phyloP scores from a whole-genome alignment of 2,888 invertebrate species.

The Rhopalosiphum nymphaeae region DNA sequence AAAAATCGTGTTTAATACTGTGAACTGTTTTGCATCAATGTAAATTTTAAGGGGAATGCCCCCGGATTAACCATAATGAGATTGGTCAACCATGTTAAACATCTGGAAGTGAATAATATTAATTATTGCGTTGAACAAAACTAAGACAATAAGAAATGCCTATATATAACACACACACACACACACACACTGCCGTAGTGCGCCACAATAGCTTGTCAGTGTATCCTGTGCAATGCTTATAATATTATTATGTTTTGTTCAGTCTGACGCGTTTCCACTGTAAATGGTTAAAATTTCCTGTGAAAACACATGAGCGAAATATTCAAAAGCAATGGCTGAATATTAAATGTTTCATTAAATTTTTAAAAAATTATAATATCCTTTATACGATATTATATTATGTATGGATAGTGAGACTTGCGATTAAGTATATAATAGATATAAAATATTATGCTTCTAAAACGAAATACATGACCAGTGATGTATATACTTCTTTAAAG shows the following conservation, averaged over 20 bases:
- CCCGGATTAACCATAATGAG: slow-evolving; percentile 32
- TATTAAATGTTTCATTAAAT: neutral
- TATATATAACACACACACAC: neutral
- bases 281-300: neutral
- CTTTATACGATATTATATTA: too few relatives aligned
- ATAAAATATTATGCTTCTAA: too few relatives aligned
- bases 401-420: too few relatives aligned
- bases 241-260: neutral
- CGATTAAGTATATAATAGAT: neutral
- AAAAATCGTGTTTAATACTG: slow-evolving; percentile 44
- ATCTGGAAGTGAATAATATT: slow-evolving; percentile 42
- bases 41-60: slow-evolving; percentile 53
- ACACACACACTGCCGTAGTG: neutral
- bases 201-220: neutral
- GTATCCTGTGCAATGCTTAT: neutral
- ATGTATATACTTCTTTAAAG: neutral
- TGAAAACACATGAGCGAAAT: neutral
- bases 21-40: slow-evolving; percentile 27
- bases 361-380: neutral
- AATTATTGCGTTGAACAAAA: slow-evolving; percentile 13
- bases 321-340: neutral
- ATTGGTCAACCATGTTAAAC: slow-evolving; percentile 53
- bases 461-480: neutral
- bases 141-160: slow-evolving; percentile 35
- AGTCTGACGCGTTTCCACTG: neutral